Evolutionary conservation across 2,888 invertebrate species (phyloP).

Genomic region (Cheilosia impressa): DNA sequence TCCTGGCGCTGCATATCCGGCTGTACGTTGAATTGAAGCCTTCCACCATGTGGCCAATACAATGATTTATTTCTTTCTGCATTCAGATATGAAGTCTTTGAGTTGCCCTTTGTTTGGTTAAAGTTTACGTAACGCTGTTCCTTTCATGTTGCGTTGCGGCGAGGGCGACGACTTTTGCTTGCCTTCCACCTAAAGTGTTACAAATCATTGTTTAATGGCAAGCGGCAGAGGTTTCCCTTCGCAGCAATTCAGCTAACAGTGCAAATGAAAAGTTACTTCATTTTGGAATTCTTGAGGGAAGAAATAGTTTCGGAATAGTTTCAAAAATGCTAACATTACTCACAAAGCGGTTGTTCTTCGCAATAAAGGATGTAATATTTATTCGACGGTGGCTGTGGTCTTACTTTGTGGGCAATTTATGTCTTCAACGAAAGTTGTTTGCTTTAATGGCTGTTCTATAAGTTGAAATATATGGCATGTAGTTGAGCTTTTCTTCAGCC

Average conservation of each 20-base stretch:
- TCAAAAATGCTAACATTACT: conserved; percentile 42
- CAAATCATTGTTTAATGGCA: conserved; percentile 70
- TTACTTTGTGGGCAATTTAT: conserved; percentile 49
- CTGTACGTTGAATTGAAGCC: conserved; percentile 31
- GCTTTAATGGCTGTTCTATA: too few relatives aligned
- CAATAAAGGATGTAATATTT: conserved; percentile 32
- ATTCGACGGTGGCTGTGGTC: conserved; percentile 16
- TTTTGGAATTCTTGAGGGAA: conserved; percentile 34
- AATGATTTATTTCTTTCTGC: conserved; percentile 61
- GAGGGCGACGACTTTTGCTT: conserved; percentile 48
- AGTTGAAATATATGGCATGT: neutral
- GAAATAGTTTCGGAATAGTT: conserved; percentile 65
- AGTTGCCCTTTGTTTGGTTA: conserved; percentile 59
- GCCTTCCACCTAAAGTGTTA: conserved; percentile 41
- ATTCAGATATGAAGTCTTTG: conserved; percentile 60
- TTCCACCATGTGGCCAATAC: conserved; percentile 50
- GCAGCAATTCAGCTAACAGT: neutral
- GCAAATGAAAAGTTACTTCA: conserved; percentile 46
- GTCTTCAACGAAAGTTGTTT: conserved; percentile 59
- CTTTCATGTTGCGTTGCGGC: conserved; percentile 1
- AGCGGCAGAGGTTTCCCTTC: conserved; percentile 39
- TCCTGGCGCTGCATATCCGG: conserved; percentile 44
- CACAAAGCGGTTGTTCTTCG: conserved; percentile 25
- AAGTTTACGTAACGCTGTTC: conserved; percentile 47
- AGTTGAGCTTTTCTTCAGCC: too few relatives aligned